phyloP scores from a whole-genome alignment of 2,113 vertebrate genomes.

The Hippocampus comes region DNA sequence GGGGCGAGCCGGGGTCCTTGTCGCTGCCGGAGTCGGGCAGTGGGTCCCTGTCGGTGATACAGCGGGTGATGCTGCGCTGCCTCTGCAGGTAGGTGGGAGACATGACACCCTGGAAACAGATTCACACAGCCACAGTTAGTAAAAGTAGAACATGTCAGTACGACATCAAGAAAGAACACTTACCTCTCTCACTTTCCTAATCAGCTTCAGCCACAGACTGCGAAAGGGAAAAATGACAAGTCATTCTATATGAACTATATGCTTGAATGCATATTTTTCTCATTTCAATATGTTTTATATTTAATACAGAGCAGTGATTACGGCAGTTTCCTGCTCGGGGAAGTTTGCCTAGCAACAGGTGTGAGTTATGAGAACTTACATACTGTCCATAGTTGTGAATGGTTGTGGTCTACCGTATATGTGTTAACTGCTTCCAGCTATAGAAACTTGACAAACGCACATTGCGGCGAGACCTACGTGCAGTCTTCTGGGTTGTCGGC shows the following conservation, averaged over 20 bases:
- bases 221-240: conserved; percentile 17
- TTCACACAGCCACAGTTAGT: background rate
- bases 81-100: conserved; percentile 61
- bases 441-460: background rate
- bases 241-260: conserved; percentile 12
- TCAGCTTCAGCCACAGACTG: conserved; percentile 76
- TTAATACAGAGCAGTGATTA: background rate
- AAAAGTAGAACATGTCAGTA: background rate
- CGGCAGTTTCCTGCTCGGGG: background rate
- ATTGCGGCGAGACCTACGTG: conserved; percentile 54
- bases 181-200: conserved; percentile 80
- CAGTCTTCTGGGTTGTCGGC: conserved; percentile 72
- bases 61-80: conserved; percentile 62
- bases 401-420: no score
- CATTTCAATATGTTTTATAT: background rate
- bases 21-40: conserved; percentile 57
- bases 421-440: background rate
- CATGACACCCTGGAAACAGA: conserved; percentile 54
- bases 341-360: background rate
- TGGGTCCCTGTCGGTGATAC: conserved; percentile 69
- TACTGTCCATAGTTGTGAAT: no score
- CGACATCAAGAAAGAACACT: conserved; percentile 32
- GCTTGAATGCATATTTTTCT: background rate
- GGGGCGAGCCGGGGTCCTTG: conserved; percentile 63
- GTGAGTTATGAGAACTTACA: no score